Base-by-base conservation (phyloP, 2,113 vertebrate species). In the Gallinago undulata region DNA sequence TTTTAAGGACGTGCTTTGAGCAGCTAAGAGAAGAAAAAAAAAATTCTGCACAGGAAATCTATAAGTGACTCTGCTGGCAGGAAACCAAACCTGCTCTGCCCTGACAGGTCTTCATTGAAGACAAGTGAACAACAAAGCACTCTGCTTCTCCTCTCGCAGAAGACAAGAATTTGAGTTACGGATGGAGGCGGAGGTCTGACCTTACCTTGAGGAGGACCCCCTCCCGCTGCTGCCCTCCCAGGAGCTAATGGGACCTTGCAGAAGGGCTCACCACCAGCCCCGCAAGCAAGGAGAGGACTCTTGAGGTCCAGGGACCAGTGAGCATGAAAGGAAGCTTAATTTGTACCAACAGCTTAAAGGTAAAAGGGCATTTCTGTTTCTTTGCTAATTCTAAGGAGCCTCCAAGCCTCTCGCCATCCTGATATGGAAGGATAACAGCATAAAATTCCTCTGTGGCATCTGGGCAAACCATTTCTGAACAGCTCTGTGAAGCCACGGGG, bases 1-100 rank as follows among this genome's bases (percentile, higher is more conserved):
- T 85, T 95, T 87, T 84, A 90, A 89, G 76, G 79, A 94, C 21
- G 72, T 89, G 94, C 84, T 93, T 83, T 69, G 79, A 91, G 77
- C 75, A 45, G 90, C 84, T 64, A 75, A 92, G 15, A 31, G 70
- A 74, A 83, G 12, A 55, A 48, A 74, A 22, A 47, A 48, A 23
- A 21, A 66, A 31, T 8, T 6, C 27, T 4, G 19, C 27, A 19
- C 21, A 8, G 51, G 57, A 93, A 94, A 95, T 83, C 95, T 94
- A 72, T 94, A 94, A 73, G 69, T 89, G 53, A 92, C 27, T 75
- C 50, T 19, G 1, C 0, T 56, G 79, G 85, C 50, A 83, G 90
- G 84, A 74, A 96, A 73, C 45, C 70, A 62, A 85, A 94, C 2
- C 39, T 19, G 63, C 80, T 84, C 55, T 56, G 22, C 60, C 47